A percentile compares a stretch with the other conserved stretches of the same genome.
These are phyloP conservation scores for Geodia barretti DNA, from an alignment of 37 sponge, comb jelly and placozoan species.

Conservation along the genomic window DNA sequence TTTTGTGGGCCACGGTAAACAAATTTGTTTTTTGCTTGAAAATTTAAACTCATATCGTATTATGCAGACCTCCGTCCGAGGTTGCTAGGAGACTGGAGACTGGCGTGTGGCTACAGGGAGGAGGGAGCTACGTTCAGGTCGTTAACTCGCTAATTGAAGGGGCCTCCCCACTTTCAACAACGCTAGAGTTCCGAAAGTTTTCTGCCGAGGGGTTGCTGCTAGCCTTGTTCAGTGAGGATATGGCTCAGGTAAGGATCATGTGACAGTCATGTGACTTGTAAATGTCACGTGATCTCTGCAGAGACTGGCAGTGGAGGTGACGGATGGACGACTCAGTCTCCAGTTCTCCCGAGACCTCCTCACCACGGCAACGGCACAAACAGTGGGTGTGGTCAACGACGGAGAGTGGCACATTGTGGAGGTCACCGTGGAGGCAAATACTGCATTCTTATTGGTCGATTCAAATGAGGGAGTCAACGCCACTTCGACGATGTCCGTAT, in stretches of 20 bases:
- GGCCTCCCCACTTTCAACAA: background rate
- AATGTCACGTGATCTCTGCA: background rate
- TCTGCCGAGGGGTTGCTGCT: constrained; percentile 11
- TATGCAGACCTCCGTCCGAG: constrained; percentile 53
- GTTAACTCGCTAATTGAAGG: background rate
- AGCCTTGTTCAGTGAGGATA: background rate
- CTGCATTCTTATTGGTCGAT: constrained; percentile 9
- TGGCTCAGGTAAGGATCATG: background rate
- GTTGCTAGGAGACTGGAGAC: constrained; percentile 34
- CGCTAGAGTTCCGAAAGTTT: constrained; percentile 44
- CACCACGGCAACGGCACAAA: background rate
- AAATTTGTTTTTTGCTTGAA: no score
- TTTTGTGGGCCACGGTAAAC: constrained; percentile 67
- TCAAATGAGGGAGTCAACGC: background rate
- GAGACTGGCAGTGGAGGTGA: background rate
- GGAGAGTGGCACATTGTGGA: constrained; percentile 9
- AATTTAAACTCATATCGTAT: no score
- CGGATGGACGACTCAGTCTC: background rate
- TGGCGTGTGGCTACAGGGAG: constrained; percentile 60
- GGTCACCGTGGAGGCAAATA: background rate
- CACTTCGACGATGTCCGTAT: background rate
- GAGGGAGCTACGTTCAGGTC: constrained; percentile 23
- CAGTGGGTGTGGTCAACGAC: constrained; percentile 5
- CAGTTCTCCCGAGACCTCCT: background rate
- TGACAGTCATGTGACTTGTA: background rate